Evolutionary conservation across 2,888 invertebrate species (phyloP), one percentile per base, ranked within the genome.

Genomic region (Galeopsomyia nigrocyanea): DNA sequence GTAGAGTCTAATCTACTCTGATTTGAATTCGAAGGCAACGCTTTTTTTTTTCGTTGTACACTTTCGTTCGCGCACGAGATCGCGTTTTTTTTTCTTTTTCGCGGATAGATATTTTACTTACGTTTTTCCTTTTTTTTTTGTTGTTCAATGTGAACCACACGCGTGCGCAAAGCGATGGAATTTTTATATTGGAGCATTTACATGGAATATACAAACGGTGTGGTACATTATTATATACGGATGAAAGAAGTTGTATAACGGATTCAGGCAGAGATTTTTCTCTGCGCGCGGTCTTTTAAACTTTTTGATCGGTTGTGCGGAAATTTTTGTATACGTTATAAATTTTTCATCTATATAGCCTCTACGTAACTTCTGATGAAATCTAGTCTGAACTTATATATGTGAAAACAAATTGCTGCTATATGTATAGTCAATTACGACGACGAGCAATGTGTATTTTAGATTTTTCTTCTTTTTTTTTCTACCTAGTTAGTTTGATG

Each of bases 111-210:
- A 39, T 39, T 26, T 3, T 53, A 53, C 21, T 21, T 53, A 53
- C 21, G 39, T 10, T 53, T 53, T 1, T 17, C 16, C 16, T 51
- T n/a, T 6, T 17, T n/a, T n/a, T 51, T 51, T 51, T 16, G 3
- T 5, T 26, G 3, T 26, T 26, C 26, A 5, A 26, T 5, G 26
- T 26, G 26, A 26, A 5, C 26, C 26, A 5, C 26, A 5, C 26
- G 13, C 10, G 13, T 7, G 39, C 39, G 39, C 9, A 10, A 39
- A 10, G 39, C 39, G 39, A 39, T 39, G 2, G 39, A 26, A 39
- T 68, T 56, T 56, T 49, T 51, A 0, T 58, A 62, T 68, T 47
- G 61, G 69, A 55, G 69, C 69, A 69, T 69, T 69, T 69, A 69
- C 56, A 26, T 26, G 7, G 39, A 13, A 39, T 10, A 10, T 26